phyloP scores from a whole-genome alignment of 2,888 invertebrate species.

The Chaetoderma sp. region DNA sequence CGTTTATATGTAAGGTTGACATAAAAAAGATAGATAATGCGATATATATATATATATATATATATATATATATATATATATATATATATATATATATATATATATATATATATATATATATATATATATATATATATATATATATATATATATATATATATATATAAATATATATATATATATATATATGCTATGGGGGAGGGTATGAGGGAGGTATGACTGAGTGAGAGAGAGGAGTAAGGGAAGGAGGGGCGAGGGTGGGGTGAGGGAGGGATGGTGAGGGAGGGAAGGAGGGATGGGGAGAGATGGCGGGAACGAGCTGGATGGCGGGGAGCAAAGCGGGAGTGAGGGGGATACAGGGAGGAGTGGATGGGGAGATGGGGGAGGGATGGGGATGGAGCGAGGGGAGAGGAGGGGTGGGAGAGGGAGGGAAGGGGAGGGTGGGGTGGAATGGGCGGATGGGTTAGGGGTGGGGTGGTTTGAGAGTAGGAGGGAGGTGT shows the following conservation, averaged over 20 bases:
- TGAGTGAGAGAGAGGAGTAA: conserved; percentile 9
- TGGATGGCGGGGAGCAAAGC: neutral
- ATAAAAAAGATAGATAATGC: no score
- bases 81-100: no score
- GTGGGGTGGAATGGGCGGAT: neutral
- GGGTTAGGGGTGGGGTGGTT: neutral
- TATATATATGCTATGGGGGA: no score
- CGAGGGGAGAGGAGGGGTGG: neutral
- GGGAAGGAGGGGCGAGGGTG: no score
- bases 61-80: no score
- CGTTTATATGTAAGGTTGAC: no score
- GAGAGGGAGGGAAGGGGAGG: neutral
- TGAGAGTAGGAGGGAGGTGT: conserved; percentile 4
- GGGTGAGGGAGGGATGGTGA: conserved; percentile 9
- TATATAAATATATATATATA: no score
- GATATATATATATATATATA: no score
- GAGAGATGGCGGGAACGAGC: conserved; percentile 5
- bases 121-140: no score
- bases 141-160: no score
- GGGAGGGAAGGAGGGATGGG: conserved; percentile 7
- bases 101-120: no score
- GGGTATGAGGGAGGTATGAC: no score
- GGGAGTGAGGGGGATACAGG: conserved; percentile 14
- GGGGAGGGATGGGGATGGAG: neutral
- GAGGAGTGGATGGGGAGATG: neutral